Conservation (phyloP, 2,113 vertebrate genomes). For the Bufo gargarizans region DNA sequence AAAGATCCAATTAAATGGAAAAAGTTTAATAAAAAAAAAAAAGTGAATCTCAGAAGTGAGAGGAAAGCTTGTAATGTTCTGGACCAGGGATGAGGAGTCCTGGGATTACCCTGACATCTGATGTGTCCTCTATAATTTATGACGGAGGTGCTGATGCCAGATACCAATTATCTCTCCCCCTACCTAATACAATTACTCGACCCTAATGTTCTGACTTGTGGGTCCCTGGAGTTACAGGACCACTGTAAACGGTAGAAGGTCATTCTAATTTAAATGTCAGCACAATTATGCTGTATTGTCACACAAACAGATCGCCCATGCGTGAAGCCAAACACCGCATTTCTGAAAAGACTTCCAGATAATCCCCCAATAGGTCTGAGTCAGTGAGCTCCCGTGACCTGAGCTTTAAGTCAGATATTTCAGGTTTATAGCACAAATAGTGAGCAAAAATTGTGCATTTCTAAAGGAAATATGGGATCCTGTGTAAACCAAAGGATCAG, state of each 20-base stretch:
- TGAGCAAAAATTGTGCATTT: no score
- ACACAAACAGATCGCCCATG: neutral
- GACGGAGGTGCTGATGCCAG: neutral
- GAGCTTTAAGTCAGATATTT: neutral
- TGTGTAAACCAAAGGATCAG: no score
- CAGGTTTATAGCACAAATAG: no score
- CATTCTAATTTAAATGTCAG: slow-evolving; percentile 13
- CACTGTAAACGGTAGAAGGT: slow-evolving; percentile 1
- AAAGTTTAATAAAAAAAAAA: neutral
- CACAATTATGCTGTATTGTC: slow-evolving; percentile 4
- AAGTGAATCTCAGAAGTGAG: neutral
- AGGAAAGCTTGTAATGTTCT: neutral
- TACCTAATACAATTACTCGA: slow-evolving; percentile 17
- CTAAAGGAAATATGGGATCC: no score
- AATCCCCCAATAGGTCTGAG: neutral
- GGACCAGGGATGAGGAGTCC: neutral
- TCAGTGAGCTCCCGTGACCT: neutral
- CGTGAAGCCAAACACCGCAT: neutral
- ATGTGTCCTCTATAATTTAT: slow-evolving; percentile 18
- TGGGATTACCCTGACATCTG: slow-evolving; percentile 15
- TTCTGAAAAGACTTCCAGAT: neutral
- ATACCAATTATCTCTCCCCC: slow-evolving; percentile 14
- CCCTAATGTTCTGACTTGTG: slow-evolving; percentile 2
- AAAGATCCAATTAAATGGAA: neutral
- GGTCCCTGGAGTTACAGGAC: slow-evolving; percentile 11